Conservation (phyloP, 2,888 invertebrate genomes). For the Didymodactylos carnosus region DNA sequence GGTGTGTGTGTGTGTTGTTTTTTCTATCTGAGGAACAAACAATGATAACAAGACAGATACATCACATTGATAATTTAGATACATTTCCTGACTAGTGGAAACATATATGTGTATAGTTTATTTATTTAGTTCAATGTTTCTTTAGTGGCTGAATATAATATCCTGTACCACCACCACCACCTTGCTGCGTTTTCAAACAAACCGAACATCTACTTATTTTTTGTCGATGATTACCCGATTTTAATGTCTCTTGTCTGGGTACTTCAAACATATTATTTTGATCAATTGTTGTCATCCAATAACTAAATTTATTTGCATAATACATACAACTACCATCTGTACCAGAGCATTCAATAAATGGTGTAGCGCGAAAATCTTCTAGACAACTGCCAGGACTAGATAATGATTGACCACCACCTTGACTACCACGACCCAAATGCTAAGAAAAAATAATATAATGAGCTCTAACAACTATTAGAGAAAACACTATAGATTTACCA, state of each 20-base stretch:
- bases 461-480: slow-evolving; percentile 39
- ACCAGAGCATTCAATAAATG: slow-evolving; percentile 78
- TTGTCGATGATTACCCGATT: slow-evolving; percentile 8
- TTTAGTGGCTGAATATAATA: too few relatives aligned
- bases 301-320: slow-evolving; percentile 71
- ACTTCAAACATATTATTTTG: slow-evolving; percentile 47
- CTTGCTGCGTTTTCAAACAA: neutral
- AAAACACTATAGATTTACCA: slow-evolving; percentile 50
- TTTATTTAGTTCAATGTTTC: too few relatives aligned
- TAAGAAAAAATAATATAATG: slow-evolving; percentile 31
- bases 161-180: neutral
- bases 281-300: slow-evolving; percentile 88
- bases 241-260: slow-evolving; percentile 11
- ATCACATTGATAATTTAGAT: too few relatives aligned
- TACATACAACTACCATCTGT: slow-evolving; percentile 29
- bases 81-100: too few relatives aligned
- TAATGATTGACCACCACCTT: slow-evolving; percentile 73
- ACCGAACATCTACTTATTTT: slow-evolving; percentile 13
- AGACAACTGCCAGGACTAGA: slow-evolving; percentile 87
- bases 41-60: too few relatives aligned
- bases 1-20: too few relatives aligned
- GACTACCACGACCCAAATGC: slow-evolving; percentile 51
- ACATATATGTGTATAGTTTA: too few relatives aligned
- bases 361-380: slow-evolving; percentile 70
- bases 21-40: too few relatives aligned